Evolutionary conservation across 2,797 vertebrate species (phyloP), one percentile per base, ranked within the genome.

Genomic region (Bufotes viridis): DNA sequence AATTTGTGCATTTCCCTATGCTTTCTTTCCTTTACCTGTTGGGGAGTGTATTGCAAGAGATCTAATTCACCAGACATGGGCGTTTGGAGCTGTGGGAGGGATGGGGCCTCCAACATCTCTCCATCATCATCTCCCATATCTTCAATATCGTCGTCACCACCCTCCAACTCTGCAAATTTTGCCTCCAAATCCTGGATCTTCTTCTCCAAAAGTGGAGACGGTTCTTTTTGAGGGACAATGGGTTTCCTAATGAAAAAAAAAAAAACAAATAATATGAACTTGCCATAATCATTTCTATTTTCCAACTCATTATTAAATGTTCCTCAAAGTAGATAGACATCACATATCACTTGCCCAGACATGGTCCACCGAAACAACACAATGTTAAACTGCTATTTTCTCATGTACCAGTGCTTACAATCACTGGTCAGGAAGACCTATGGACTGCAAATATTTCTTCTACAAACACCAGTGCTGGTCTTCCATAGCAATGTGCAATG

Each of bases 161-260:
- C 95, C 53, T 98, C 98, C 95, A 98, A 95, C 90, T 99, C 97
- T 0, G 97, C 98, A 96, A 99, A 99, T 93, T 99, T 99, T 22
- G 98, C 98, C 94, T 99, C 98, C 88, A 99, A 93, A 91, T 97
- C 96, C 87, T 98, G 97, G 76, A 99, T 99, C 93, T 99, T 99
- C 93, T 94, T 97, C 93, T 99, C 97, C 90, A 99, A 93, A 67
- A 99, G 95, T 53, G 98, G 98, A 87, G 98, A 99, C 0, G 97
- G 97, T 82, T 99, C 98, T 89, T 99, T 99, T 93, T 99, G 98
- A 91, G 98, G 98, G 93, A 98, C 95, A 61, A 99, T 99, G 51
- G 98, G 97, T 93, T 99, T 99, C 93, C 98, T 99, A 86, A 84
- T 90, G 90, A 57, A 89, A 91, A 53, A 9, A 3, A 55, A 49